Base-by-base conservation (phyloP, 1,140 invertebrate genomes). In the Marisa cornuarietis region DNA sequence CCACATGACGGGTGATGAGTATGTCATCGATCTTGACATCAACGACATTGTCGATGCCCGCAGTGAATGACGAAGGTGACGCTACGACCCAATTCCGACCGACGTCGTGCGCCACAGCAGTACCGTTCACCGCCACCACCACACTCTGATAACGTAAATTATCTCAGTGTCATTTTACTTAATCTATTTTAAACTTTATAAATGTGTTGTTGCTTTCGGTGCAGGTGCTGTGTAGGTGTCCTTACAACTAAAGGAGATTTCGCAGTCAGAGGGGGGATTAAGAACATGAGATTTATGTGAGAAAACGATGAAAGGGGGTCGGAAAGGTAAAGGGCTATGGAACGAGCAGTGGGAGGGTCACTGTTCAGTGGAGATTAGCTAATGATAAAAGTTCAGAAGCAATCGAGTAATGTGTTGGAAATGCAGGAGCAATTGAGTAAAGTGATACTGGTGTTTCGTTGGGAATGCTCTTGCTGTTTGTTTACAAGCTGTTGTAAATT, bases 21-120 rank as follows among this genome's bases (percentile, higher is more conserved):
- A 42, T 51, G 26, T 24, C 76, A 3, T 77, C 63, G 76, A 52
- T 54, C 51, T 69, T 77, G 63, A 77, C 76, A 22, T 77, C 76
- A 10, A 77, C 65, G 6, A 77, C 49, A 63, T 77, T 77, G 63
- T 77, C 76, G 42, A 69, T 54, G 63, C 26, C 76, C 51, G 76
- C 42, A 51, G 49, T 69, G 76, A 77, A 77, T 62, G 76, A 54
- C 76, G 42, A 54, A 20, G 42, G 63, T 24, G 13, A 22, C 20
- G 68, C 65, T 49, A 42, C 66, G 62, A 77, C 76, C 10, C 54
- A 52, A 42, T 77, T 14, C 22, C 42, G 63, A 4, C 65, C 76
- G 3, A 68, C 26, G 20, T 51, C 18, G 26, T 77, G 76, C 16
- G n/a, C n/a, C 20, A 52, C 49, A 51, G 24, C 65, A 63, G 22